Conservation (phyloP, 2,797 vertebrate species). For the Eupleurogrammus muticus region DNA sequence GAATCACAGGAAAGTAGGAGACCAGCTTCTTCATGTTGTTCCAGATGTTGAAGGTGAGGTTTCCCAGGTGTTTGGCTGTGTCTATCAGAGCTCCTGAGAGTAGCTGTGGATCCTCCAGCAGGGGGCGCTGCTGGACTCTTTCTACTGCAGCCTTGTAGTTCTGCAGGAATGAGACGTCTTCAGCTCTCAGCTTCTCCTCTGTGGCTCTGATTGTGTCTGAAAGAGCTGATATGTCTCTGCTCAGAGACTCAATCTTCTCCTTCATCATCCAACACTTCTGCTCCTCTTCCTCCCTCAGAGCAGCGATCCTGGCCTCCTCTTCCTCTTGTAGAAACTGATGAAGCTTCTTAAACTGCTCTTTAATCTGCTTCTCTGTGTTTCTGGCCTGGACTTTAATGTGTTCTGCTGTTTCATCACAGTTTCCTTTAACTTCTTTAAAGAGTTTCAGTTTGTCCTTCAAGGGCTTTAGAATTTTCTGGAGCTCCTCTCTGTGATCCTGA, state of each 20-base stretch:
- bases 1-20: slow-evolving; percentile 50
- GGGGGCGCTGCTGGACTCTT: slow-evolving; percentile 31
- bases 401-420: slow-evolving; percentile 32
- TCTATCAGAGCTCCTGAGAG: slow-evolving; percentile 57
- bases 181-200: slow-evolving; percentile 39
- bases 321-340: slow-evolving; percentile 47
- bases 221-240: slow-evolving; percentile 37
- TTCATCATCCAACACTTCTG: slow-evolving; percentile 38
- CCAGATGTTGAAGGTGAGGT: slow-evolving; percentile 63
- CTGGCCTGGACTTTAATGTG: slow-evolving; percentile 48
- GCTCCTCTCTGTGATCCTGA: slow-evolving; percentile 28
- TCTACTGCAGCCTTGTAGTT: slow-evolving; percentile 40
- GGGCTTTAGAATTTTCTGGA: slow-evolving; percentile 39
- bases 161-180: slow-evolving; percentile 45
- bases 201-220: slow-evolving; percentile 32
- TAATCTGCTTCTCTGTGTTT: slow-evolving; percentile 45
- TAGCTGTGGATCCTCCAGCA: slow-evolving; percentile 33
- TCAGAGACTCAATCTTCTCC: slow-evolving; percentile 30
- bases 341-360: slow-evolving; percentile 54
- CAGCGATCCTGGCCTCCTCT: slow-evolving; percentile 47
- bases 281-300: slow-evolving; percentile 49
- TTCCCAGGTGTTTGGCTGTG: slow-evolving; percentile 57
- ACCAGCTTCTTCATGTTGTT: slow-evolving; percentile 49
- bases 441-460: slow-evolving; percentile 42
- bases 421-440: slow-evolving; percentile 29